Evolutionary conservation across 2,113 vertebrate species (phyloP), one percentile per base, ranked within the genome.

Genomic region (Burhinus bistriatus): DNA sequence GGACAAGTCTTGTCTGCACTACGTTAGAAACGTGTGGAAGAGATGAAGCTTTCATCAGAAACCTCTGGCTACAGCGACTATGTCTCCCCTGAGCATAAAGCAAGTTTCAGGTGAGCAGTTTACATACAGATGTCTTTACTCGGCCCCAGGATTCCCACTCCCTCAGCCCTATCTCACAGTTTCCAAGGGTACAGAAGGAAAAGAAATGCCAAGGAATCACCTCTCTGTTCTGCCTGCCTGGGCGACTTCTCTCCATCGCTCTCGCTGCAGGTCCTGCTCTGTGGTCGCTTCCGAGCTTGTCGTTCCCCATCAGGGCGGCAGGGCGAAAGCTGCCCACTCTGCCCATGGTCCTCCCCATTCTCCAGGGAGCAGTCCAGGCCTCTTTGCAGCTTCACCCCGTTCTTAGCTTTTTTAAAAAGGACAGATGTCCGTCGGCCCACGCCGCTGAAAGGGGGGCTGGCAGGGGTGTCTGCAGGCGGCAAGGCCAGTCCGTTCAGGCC

Each of bases 401-500:
- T 99, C 97, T 99, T 99, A 40, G 99, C 99, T 96, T 99, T 99
- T 97, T 98, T 99, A 95, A 99, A 99, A 38, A 99, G 98, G 55
- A 99, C 98, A 14, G 99, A 99, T 3, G 99, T 99, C 65, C 99
- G 98, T 68, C 99, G 98, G 47, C 99, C 99, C 64, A 99, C 99
- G 0, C 98, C 98, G 12, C 97, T 97, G 18, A 98, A 96, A 10
- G 96, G 87, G 40, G 85, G 94, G 89, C 75, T 96, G 70, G 51
- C 61, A 30, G 93, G 95, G 5, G 91, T 91, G 58, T 97, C 95
- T 1, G 97, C 79, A 55, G 95, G 83, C 2, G 96, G 89, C 49
- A 98, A 96, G 54, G 98, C 96, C 55, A 99, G 90, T 30, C 99
- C 98, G 2, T 98, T 99, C 77, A 98, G 96, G 73, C 98, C 98